Evolutionary conservation across 2,888 invertebrate species (phyloP).

Genomic region (Napeogenes inachia): DNA sequence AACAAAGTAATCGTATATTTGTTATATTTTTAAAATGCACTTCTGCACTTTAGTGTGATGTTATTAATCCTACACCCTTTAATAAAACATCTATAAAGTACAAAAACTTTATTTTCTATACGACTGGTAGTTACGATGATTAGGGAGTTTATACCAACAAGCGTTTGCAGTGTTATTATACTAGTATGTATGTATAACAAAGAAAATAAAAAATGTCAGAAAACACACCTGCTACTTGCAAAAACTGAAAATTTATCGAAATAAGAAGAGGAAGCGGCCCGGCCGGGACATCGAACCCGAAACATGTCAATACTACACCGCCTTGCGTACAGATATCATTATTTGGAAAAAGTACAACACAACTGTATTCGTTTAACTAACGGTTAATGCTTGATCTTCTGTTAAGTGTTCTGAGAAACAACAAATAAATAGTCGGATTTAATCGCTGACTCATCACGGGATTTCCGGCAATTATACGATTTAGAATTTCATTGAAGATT

Average conservation of each 20-base stretch:
- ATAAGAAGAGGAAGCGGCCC: conserved; percentile 53
- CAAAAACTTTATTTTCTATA: too few species aligned
- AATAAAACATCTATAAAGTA: too few species aligned
- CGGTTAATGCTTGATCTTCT: conserved; percentile 10
- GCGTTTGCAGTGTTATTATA: too few species aligned
- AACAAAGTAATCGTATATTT: too few species aligned
- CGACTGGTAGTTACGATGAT: too few species aligned
- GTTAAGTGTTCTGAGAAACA: not conserved
- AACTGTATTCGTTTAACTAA: conserved; percentile 26
- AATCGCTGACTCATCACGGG: conserved; percentile 27
- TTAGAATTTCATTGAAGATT: too few species aligned
- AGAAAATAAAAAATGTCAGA: conserved; percentile 16
- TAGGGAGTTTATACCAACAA: too few species aligned
- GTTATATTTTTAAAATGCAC: too few species aligned
- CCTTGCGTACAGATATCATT: conserved; percentile 73
- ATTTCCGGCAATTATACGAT: too few species aligned
- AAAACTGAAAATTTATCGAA: conserved; percentile 36
- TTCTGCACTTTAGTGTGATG: too few species aligned
- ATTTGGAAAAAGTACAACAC: conserved; percentile 44
- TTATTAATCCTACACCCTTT: too few species aligned
- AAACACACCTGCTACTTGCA: conserved; percentile 27
- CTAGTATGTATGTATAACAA: too few species aligned
- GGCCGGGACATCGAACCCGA: conserved; percentile 61
- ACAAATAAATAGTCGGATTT: conserved; percentile 30
- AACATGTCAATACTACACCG: conserved; percentile 65